Percentiles rank a stretch among this genome's conserved stretches.
These are phyloP conservation scores for Taxidea taxus DNA, from an alignment of 2,113 vertebrate genomes.

Conservation along the genomic window DNA sequence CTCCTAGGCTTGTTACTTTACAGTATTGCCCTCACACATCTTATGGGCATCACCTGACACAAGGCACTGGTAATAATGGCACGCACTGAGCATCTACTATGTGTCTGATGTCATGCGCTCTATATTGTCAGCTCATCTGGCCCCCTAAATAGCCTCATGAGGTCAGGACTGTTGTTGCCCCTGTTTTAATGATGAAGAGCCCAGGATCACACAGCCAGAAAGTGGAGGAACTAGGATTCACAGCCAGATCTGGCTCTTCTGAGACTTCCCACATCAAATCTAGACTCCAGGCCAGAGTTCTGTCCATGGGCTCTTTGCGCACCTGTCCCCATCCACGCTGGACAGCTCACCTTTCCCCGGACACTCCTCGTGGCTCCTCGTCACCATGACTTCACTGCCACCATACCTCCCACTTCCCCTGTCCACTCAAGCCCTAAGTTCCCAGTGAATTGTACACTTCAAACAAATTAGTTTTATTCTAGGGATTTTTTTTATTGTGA, in stretches of 20 bases:
- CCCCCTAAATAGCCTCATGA: background rate
- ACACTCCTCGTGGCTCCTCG: fast-evolving
- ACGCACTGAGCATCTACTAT: fast-evolving
- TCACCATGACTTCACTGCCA: background rate
- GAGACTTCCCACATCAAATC: background rate
- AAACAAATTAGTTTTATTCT: background rate
- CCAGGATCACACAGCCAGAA: background rate
- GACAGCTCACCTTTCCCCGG: background rate
- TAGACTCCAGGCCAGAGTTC: background rate
- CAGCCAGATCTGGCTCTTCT: background rate
- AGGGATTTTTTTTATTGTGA: background rate
- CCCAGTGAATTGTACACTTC: background rate
- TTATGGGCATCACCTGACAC: background rate
- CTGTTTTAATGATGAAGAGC: background rate
- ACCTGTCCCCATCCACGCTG: background rate
- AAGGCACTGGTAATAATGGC: background rate
- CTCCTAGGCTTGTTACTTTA: background rate
- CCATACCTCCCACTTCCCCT: background rate
- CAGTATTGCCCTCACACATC: background rate
- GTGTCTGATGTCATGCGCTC: background rate
- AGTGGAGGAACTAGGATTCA: background rate
- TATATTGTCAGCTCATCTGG: background rate
- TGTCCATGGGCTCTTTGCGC: background rate
- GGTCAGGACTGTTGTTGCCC: background rate
- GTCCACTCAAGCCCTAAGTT: background rate